Evolutionary conservation across 2,888 invertebrate genomes (phyloP), one percentile per base, ranked within the genome.

Genomic region (Agrotis segetum): DNA sequence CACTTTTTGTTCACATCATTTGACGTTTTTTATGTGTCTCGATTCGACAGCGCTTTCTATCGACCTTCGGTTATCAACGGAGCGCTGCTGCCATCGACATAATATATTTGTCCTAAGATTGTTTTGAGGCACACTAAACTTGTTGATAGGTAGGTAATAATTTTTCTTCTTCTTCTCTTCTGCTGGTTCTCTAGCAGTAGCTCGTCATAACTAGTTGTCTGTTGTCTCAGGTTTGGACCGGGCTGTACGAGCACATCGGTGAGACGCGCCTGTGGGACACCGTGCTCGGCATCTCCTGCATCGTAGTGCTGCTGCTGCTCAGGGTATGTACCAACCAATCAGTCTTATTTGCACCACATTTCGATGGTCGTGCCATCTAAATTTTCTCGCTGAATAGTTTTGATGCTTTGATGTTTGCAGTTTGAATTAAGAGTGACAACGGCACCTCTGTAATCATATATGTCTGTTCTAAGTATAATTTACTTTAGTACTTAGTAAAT

Each of bases 181-280:
- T 24, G 24, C 24, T 24, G n/a, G n/a, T 40, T 13, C 55, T 17
- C 55, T 29, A 29, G 29, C 11, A 55, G 55, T n/a, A 29, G 17
- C 11, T 29, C n/a, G 6, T 24, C 13, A 13, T 34, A 13, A 21
- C 9, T n/a, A 16, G 13, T 34, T 14, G 56, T n/a, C 1, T 13
- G 11, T n/a, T 49, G 50, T 73, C 68, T 0, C 89, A 97, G 87
- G 97, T 98, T 63, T 97, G 98, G 97, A 96, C 97, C 74, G 97
- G 97, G 40, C 96, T 98, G 79, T 97, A 97, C 91, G 96, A 97
- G 85, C 97, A 98, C 91, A 97, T 98, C 75, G 96, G 96, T 0
- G 97, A 98, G 91, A 97, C 98, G 21, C 96, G 97, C 65, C 93
- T 97, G 19, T 97, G 97, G 97, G 98, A 98, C 92, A 93, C 97